These are phyloP conservation scores for Montipora foliosa DNA, from an alignment of 64 coral and sea anemone species.

Conservation along the genomic window DNA sequence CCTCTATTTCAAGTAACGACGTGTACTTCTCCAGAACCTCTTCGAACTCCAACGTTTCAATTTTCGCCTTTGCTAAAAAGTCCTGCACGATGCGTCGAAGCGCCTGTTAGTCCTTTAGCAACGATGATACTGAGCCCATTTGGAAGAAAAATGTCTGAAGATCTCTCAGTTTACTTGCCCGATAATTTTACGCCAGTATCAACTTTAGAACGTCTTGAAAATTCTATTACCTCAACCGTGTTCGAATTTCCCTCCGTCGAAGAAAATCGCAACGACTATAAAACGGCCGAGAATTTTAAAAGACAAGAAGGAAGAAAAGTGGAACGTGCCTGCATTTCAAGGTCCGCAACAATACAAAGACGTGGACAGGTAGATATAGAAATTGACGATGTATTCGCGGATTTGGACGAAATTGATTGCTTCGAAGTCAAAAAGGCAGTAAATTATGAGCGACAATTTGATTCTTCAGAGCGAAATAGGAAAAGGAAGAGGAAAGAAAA, in stretches of 20 bases:
- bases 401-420: not conserved
- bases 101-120: conserved; percentile 4
- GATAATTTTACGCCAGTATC: conserved; percentile 44
- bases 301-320: not conserved
- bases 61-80: conserved; percentile 30
- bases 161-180: conserved; percentile 31
- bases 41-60: conserved; percentile 28
- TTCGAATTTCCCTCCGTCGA: conserved; percentile 17
- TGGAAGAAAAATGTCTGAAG: conserved; percentile 17
- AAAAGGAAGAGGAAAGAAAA: not conserved
- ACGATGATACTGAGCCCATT: conserved; percentile 32
- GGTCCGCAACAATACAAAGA: not conserved
- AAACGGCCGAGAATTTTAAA: not conserved
- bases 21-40: conserved; percentile 15
- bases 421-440: not conserved
- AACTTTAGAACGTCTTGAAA: conserved; percentile 22
- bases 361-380: not conserved
- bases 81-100: not conserved
- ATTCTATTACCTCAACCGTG: not conserved
- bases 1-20: not conserved
- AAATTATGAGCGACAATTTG: not conserved
- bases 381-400: not conserved
- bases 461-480: not conserved
- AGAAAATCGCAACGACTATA: not conserved
- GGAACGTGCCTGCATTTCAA: not conserved